A percentile compares a stretch with the other conserved stretches of the same genome.
These are phyloP conservation scores for Gonatopus flavifemur DNA, from an alignment of 1,140 invertebrate species.

Conservation along the genomic window DNA sequence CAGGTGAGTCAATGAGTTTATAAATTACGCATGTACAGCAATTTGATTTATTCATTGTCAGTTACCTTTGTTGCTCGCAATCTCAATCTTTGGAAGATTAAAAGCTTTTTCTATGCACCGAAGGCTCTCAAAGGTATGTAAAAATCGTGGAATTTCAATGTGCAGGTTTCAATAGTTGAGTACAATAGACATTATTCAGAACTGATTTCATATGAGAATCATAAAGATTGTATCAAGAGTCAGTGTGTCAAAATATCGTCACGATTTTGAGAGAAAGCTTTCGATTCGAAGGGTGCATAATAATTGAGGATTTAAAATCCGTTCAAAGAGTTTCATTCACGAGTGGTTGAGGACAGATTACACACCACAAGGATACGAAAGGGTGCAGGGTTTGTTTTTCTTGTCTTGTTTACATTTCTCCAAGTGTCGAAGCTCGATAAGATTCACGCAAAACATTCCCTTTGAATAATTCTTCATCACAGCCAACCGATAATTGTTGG, in stretches of 20 bases:
- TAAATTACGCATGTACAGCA: neutral
- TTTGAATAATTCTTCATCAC: too few relatives aligned
- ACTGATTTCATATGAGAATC: too few relatives aligned
- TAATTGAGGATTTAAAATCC: constrained; percentile 55
- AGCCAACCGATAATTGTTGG: too few relatives aligned
- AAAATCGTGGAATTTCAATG: too few relatives aligned
- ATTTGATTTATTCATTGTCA: neutral
- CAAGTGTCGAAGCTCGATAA: constrained; percentile 46
- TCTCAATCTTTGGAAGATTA: constrained; percentile 12
- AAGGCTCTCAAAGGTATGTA: too few relatives aligned
- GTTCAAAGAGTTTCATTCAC: constrained; percentile 33
- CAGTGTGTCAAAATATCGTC: constrained; percentile 35
- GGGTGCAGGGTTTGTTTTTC: constrained; percentile 39
- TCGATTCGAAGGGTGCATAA: constrained; percentile 51
- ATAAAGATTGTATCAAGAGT: too few relatives aligned
- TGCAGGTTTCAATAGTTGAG: too few relatives aligned
- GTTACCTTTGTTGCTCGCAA: neutral
- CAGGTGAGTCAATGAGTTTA: constrained; percentile 40
- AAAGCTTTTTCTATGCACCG: too few relatives aligned
- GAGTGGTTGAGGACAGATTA: constrained; percentile 52
- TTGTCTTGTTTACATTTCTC: constrained; percentile 35
- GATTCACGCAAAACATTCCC: too few relatives aligned
- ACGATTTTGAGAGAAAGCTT: constrained; percentile 26
- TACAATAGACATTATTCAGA: too few relatives aligned
- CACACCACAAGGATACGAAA: constrained; percentile 44